phyloP scores from a whole-genome alignment of 2,888 invertebrate genomes.

The Lasioglossum calceatum region DNA sequence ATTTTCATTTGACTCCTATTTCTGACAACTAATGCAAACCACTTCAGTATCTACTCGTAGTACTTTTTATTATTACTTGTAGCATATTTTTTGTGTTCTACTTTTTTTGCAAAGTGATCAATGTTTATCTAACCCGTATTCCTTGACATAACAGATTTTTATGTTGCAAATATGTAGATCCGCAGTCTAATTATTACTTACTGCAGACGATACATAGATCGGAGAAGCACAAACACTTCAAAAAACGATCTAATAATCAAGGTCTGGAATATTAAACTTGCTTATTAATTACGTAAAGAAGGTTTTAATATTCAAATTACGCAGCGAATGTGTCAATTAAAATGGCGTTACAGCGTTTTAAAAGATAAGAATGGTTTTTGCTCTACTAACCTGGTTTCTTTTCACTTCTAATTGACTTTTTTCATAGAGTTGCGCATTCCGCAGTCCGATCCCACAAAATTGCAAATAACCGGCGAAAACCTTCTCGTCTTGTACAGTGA shows the following conservation, averaged over 20 bases:
- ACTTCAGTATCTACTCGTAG: neutral
- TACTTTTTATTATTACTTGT: too few relatives aligned
- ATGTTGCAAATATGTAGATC: neutral
- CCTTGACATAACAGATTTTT: neutral
- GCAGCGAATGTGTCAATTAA: neutral
- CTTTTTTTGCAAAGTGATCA: neutral
- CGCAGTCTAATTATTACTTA: too few relatives aligned
- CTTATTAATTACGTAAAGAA: neutral
- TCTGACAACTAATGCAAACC: neutral
- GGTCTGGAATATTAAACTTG: neutral
- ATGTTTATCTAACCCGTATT: neutral
- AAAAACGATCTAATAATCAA: neutral
- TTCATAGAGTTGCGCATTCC: conserved; percentile 98
- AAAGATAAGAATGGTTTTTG: neutral
- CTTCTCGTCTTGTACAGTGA: conserved; percentile 94
- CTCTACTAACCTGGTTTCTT: conserved; percentile 90
- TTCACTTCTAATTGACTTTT: conserved; percentile 97
- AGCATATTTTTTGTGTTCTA: too few relatives aligned
- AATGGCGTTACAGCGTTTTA: neutral
- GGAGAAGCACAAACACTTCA: neutral
- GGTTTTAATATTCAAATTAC: neutral
- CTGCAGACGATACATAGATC: neutral
- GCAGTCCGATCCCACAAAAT: conserved; percentile 97
- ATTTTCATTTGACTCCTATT: neutral
- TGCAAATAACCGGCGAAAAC: conserved; percentile 97